Conservation (phyloP, 2,888 invertebrate species). For the Hypena proboscidalis region DNA sequence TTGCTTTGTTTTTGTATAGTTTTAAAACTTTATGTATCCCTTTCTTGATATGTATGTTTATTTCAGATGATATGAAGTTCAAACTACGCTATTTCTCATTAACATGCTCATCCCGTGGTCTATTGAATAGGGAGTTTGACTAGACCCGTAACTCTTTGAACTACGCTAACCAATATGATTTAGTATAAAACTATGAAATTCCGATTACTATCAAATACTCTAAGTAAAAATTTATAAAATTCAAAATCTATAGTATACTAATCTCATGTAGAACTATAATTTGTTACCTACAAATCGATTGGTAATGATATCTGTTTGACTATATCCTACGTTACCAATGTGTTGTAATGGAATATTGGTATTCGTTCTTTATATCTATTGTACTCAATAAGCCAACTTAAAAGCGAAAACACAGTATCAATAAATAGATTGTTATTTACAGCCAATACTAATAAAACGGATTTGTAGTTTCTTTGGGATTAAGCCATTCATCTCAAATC, state of each 20-base stretch:
- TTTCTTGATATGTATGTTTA: slow-evolving; percentile 33
- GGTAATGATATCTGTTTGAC: slow-evolving; percentile 47
- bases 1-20: slow-evolving; percentile 47
- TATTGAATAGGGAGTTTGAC: slow-evolving; percentile 68
- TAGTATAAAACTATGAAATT: slow-evolving; percentile 57
- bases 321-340: slow-evolving; percentile 64
- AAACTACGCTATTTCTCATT: slow-evolving; percentile 67
- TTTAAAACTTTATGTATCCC: slow-evolving; percentile 36
- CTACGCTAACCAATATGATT: slow-evolving; percentile 68
- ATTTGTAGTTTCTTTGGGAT: slow-evolving; percentile 4
- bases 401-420: slow-evolving; percentile 51
- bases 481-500: too few relatives aligned
- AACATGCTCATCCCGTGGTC: slow-evolving; percentile 79
- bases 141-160: slow-evolving; percentile 56
- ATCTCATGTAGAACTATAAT: slow-evolving; percentile 56
- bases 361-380: slow-evolving; percentile 44
- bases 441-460: slow-evolving; percentile 43
- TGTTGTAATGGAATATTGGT: slow-evolving; percentile 83
- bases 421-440: slow-evolving; percentile 36
- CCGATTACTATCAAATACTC: slow-evolving; percentile 58
- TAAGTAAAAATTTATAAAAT: slow-evolving; percentile 50
- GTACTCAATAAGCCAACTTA: slow-evolving; percentile 48
- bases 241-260: slow-evolving; percentile 63
- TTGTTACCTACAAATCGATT: slow-evolving; percentile 55
- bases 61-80: slow-evolving; percentile 50